Evolutionary conservation across 2,797 vertebrate genomes (phyloP), one percentile per base, ranked within the genome.

Genomic region (Dromococcyx pavoninus): DNA sequence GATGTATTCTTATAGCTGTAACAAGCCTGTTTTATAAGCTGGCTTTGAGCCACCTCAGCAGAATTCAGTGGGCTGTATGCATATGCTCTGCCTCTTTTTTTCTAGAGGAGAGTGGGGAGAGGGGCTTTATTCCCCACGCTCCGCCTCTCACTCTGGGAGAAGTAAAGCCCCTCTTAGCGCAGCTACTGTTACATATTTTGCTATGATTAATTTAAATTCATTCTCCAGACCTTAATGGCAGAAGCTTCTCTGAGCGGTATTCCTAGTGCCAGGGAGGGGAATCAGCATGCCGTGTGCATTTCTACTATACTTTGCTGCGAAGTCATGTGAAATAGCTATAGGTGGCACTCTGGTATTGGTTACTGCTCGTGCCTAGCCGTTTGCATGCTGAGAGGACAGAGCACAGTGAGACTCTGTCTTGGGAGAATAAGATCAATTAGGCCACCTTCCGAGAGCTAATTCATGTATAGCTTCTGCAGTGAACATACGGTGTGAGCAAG

Each of bases 61-160:
- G 91, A 54, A 94, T 94, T 32, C 94, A 88, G 94, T 95, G 86
- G 94, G 95, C 79, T 94, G 94, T 24, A 56, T 76, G 80, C 92
- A 88, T 95, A 94, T 94, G 95, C 50, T 96, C 89, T 94, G 62
- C 91, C 60, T 93, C 87, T 94, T 57, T n/a, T n/a, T 77, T 65
- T 75, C 82, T 32, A 27, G 78, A 74, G 86, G 67, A 74, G 74
- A 73, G 51, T 19, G 35, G 78, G 87, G 89, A 89, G 71, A 72
- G 79, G 70, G 89, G 73, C 77, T 91, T 22, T 5, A 33, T 21
- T 82, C 87, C 71, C 77, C 60, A 48, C 5, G 0, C 32, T 88
- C 66, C 6, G 13, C 89, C 69, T 91, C 75, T 93, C 57, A 3
- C 61, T 92, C 60, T 5, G 11, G 66, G 39, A 71, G 89, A 60